Conservation (phyloP, 2,797 vertebrate genomes). For the Danio tinwini region DNA sequence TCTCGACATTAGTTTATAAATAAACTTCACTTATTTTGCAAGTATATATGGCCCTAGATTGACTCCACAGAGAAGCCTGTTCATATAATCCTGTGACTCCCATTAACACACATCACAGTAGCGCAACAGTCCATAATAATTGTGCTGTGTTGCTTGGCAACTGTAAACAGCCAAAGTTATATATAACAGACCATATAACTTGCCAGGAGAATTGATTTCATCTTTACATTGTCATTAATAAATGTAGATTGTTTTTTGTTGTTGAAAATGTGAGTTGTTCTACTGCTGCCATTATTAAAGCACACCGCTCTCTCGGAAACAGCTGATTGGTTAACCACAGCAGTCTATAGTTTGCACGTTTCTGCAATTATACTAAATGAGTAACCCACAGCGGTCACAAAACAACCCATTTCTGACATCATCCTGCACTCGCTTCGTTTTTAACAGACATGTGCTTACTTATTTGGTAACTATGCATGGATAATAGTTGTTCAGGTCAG, state of each 20-base stretch:
- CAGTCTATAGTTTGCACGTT: background rate
- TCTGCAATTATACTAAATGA: background rate
- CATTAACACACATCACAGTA: background rate
- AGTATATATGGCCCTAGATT: no score
- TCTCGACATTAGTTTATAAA: no score
- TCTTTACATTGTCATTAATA: background rate
- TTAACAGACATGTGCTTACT: background rate
- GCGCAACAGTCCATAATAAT: background rate
- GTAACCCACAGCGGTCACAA: background rate
- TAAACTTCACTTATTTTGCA: no score
- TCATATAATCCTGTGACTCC: background rate
- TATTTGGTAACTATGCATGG: background rate
- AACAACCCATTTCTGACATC: background rate
- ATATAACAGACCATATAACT: background rate
- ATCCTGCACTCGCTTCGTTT: background rate
- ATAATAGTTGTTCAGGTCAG: background rate
- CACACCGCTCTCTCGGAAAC: background rate
- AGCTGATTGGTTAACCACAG: background rate
- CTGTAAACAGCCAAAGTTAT: background rate
- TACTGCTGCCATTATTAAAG: background rate
- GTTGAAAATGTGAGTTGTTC: background rate
- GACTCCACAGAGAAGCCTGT: no score
- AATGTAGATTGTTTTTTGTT: background rate
- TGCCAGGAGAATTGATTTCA: no score
- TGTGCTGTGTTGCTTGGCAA: background rate